Evolutionary conservation across 1,140 invertebrate genomes (phyloP).

Genomic region (Formica selysi): DNA sequence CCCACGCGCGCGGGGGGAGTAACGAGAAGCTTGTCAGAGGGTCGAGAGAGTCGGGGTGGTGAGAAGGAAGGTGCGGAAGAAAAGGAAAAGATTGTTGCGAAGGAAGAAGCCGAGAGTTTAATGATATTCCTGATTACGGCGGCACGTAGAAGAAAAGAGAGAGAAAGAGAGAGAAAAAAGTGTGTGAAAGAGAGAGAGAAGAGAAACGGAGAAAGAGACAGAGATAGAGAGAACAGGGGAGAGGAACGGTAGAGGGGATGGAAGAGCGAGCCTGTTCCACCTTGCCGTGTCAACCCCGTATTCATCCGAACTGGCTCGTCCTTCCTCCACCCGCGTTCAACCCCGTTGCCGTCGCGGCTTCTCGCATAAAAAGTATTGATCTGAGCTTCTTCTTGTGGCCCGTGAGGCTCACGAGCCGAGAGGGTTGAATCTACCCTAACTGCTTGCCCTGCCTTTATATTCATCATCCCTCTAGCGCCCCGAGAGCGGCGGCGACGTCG

Average conservation of each 20-base stretch:
- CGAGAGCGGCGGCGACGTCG: conserved; percentile 62
- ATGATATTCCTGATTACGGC: conserved; percentile 86
- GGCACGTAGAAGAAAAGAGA: conserved; percentile 67
- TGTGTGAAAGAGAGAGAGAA: background rate
- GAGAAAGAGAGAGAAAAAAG: background rate
- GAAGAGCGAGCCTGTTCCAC: conserved; percentile 57
- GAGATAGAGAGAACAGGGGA: background rate
- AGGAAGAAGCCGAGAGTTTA: conserved; percentile 84
- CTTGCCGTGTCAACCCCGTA: conserved; percentile 72
- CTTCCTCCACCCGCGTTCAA: conserved; percentile 59
- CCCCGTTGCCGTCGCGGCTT: conserved; percentile 68
- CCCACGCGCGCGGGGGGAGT: conserved; percentile 61
- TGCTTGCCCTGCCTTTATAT: conserved; percentile 79
- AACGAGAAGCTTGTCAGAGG: conserved; percentile 73
- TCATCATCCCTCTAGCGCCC: conserved; percentile 77
- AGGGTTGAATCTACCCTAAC: conserved; percentile 85
- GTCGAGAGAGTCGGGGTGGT: conserved; percentile 35
- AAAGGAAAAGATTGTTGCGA: conserved; percentile 72
- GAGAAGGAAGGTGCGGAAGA: conserved; percentile 50
- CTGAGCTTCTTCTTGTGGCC: conserved; percentile 77
- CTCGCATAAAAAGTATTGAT: conserved; percentile 86
- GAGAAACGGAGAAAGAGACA: background rate
- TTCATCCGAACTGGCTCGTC: conserved; percentile 72
- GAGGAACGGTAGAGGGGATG: background rate
- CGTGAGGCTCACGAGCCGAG: conserved; percentile 78